These are phyloP conservation scores for Xanthia icteritia DNA, from an alignment of 2,888 invertebrate species.

Conservation along the genomic window DNA sequence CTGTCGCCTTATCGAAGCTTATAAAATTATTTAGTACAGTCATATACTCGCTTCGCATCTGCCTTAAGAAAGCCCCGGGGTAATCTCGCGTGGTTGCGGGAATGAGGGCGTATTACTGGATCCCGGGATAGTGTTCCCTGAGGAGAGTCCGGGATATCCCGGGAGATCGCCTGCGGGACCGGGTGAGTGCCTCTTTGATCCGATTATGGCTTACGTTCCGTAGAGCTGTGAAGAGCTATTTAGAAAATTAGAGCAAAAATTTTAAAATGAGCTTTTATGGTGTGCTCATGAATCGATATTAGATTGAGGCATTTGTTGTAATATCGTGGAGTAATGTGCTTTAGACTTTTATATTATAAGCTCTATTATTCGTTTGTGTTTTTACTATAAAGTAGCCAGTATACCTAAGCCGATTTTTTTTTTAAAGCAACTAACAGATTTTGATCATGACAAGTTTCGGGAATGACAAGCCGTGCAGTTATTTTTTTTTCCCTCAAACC, in stretches of 20 bases:
- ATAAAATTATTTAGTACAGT: slow-evolving; percentile 53
- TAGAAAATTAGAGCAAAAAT: slow-evolving; percentile 22
- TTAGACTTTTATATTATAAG: background rate
- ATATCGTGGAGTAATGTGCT: background rate
- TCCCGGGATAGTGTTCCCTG: slow-evolving; percentile 29
- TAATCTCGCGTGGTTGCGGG: slow-evolving; percentile 51
- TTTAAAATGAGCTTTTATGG: slow-evolving; percentile 19
- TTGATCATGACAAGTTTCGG: background rate
- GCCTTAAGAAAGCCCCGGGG: slow-evolving; percentile 52
- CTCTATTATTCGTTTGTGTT: background rate
- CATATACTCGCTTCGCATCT: slow-evolving; percentile 52
- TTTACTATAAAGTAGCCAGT: background rate
- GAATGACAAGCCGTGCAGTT: background rate
- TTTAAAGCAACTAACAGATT: background rate
- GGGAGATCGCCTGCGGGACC: slow-evolving; percentile 33
- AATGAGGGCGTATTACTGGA: slow-evolving; percentile 46
- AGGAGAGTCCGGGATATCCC: slow-evolving; percentile 30
- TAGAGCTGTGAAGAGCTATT: slow-evolving; percentile 43
- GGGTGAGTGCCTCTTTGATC: slow-evolving; percentile 53
- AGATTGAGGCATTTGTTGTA: background rate
- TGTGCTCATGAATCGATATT: background rate
- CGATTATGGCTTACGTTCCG: slow-evolving; percentile 50
- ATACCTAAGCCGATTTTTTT: background rate
- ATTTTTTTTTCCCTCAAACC: background rate
- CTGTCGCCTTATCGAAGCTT: slow-evolving; percentile 45